Conservation (phyloP, 2,797 vertebrate species). For the Carcharodon carcharias region DNA sequence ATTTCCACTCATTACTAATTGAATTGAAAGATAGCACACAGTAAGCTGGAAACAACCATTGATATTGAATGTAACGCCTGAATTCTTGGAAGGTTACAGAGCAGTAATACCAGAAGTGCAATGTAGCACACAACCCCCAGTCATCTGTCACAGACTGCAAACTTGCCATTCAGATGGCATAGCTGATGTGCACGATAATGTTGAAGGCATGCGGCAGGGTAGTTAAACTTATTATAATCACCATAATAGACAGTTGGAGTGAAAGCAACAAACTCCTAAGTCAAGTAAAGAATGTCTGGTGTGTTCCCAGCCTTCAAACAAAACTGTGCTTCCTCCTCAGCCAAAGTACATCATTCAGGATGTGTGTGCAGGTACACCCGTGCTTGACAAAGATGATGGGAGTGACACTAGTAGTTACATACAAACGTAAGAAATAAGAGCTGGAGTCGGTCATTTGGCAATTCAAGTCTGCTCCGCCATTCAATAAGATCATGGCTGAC, state of each 20-base stretch:
- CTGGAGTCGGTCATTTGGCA: neutral
- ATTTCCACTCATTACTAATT: neutral
- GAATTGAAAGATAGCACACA: neutral
- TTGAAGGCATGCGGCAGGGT: neutral
- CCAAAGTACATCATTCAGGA: neutral
- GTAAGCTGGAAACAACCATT: neutral
- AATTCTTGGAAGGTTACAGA: neutral
- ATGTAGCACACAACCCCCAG: slow-evolving; percentile 1
- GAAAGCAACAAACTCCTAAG: neutral
- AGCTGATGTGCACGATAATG: neutral
- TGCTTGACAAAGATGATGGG: neutral
- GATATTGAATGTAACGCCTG: neutral
- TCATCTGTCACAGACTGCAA: neutral
- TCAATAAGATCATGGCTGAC: neutral
- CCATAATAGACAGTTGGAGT: neutral
- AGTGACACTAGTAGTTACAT: neutral
- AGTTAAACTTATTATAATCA: neutral
- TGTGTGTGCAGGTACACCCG: neutral
- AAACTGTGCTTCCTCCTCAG: neutral
- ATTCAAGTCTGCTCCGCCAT: neutral
- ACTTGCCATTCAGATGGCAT: neutral
- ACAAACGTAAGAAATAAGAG: neutral
- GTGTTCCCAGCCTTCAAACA: neutral
- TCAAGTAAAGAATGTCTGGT: neutral
- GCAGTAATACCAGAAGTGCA: neutral